Evolutionary conservation across 1,140 invertebrate genomes (phyloP), one percentile per base, ranked within the genome.

Genomic region (Drosophila sturtevanti): DNA sequence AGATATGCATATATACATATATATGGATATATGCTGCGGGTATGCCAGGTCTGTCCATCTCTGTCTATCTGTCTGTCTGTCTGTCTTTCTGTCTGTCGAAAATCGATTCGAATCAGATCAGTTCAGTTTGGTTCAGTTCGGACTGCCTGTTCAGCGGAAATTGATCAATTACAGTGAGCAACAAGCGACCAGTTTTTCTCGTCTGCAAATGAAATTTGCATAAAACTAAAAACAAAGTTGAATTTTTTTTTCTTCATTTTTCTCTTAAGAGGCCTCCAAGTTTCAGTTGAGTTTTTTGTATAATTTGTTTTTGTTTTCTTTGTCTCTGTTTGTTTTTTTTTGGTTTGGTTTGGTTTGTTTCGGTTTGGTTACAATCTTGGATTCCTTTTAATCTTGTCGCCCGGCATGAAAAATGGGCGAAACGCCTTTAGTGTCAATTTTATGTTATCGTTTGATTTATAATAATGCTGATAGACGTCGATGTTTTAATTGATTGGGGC

Each of bases 401-500:
- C 16, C 63, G 58, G 77, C 70, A 89, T 89, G 84, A 89, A 89
- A 89, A 89, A 89, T 89, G 79, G 72, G 69, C 85, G 79, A 89
- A 89, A 89, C 84, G 84, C 84, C 84, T 89, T 89, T 84, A 89
- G 84, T 89, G 84, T 89, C 84, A 89, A 80, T 89, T 89, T 89
- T 80, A 89, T 89, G 84, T 89, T 89, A 89, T 89, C 84, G 79
- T 89, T 89, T 89, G 84, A 89, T 89, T 89, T 89, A 89, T 89
- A 89, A 89, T 89, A 84, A 89, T 89, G 84, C 84, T 89, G 84
- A 89, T 89, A 84, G 84, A 89, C 84, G 82, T 87, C 84, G 77
- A 89, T 89, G 72, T 84, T 77, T 89, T 87, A 87, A 87, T 87
- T 87, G 84, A 89, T 89, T 89, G 84, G 56, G 64, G 64, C 63